Evolutionary conservation across 1,140 invertebrate species (phyloP).

Genomic region (Artemia franciscana): DNA sequence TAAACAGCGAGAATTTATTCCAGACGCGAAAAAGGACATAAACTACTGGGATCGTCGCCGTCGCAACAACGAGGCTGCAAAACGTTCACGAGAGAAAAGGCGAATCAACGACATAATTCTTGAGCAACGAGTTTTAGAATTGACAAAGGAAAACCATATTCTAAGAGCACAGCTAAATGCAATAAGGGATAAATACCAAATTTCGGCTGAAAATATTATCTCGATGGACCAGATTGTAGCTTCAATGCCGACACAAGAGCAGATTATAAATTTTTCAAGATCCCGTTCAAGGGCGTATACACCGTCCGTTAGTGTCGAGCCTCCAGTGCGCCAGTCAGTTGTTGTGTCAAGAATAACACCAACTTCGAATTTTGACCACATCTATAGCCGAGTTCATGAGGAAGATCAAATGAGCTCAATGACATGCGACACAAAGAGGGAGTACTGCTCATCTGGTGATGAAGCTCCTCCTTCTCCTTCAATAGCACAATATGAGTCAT

Average conservation of each 20-base stretch:
- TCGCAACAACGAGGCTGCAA: slow-evolving; percentile 87
- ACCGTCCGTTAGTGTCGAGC: neutral
- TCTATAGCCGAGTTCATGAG: slow-evolving; percentile 8
- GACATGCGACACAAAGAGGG: slow-evolving; percentile 16
- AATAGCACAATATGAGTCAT: slow-evolving; percentile 21
- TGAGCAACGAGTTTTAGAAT: slow-evolving; percentile 72
- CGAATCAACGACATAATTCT: slow-evolving; percentile 90
- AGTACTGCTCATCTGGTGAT: neutral
- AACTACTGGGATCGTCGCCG: slow-evolving; percentile 87
- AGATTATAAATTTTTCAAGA: slow-evolving; percentile 43
- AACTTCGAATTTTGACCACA: slow-evolving; percentile 8
- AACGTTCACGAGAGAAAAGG: slow-evolving; percentile 77
- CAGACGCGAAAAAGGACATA: slow-evolving; percentile 88
- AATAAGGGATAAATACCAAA: slow-evolving; percentile 78
- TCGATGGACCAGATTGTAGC: slow-evolving; percentile 66
- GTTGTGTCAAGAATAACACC: neutral
- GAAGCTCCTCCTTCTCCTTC: slow-evolving; percentile 7
- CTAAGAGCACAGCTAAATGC: slow-evolving; percentile 74
- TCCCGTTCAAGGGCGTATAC: slow-evolving; percentile 11
- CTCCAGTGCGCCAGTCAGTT: neutral
- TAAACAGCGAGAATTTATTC: slow-evolving; percentile 86
- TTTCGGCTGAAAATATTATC: slow-evolving; percentile 57
- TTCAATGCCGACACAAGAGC: slow-evolving; percentile 50
- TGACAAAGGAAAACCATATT: slow-evolving; percentile 82
- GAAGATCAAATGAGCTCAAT: neutral